Conservation (phyloP, 1,140 invertebrate genomes). For the Drosophila chauvacae region DNA sequence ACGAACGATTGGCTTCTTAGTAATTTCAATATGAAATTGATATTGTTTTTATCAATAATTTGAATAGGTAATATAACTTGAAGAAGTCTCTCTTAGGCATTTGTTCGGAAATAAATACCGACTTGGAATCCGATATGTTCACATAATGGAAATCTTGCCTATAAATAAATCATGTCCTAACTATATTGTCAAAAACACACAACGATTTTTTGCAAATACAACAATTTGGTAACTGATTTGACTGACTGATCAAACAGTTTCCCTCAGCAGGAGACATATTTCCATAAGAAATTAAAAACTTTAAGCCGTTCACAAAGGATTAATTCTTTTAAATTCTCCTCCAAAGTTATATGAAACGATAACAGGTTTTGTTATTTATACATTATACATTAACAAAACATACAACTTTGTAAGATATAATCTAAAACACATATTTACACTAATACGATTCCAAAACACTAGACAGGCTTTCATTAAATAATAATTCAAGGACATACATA, state of each 20-base stretch:
- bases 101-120: too few relatives aligned
- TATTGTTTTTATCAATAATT: conserved; percentile 21
- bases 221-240: too few relatives aligned
- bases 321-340: background rate
- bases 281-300: background rate
- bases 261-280: too few relatives aligned
- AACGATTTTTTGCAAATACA: too few relatives aligned
- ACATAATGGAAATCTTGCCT: background rate
- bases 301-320: background rate
- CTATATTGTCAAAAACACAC: too few relatives aligned
- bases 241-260: too few relatives aligned
- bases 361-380: background rate
- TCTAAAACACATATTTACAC: background rate
- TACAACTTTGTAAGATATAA: too few relatives aligned
- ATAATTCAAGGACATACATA: background rate
- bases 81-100: background rate
- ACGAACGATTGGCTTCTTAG: conserved; percentile 46
- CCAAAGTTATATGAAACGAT: background rate
- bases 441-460: background rate
- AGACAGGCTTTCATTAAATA: background rate
- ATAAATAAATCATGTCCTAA: background rate
- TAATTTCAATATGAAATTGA: conserved; percentile 32
- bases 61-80: background rate
- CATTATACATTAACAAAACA: background rate
- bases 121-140: background rate